Evolutionary conservation across 2,113 vertebrate species (phyloP).

Genomic region (Nyctibius bracteatus): DNA sequence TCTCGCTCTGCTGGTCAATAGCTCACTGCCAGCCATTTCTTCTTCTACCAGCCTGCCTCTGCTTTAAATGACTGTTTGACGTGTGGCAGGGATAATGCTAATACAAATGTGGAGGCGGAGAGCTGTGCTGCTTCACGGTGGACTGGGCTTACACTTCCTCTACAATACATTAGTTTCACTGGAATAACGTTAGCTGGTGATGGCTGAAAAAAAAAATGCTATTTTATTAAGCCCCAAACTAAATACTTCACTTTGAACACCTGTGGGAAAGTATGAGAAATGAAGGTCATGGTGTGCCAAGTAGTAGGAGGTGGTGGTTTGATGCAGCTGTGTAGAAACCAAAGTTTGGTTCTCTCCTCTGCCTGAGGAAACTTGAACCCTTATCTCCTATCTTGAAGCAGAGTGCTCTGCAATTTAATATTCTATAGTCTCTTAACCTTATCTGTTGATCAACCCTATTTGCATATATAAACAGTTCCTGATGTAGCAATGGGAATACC

Average conservation of each 20-base stretch:
- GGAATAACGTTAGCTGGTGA: background rate
- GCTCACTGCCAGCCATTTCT: background rate
- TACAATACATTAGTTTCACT: background rate
- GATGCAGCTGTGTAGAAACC: background rate
- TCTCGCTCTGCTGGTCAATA: background rate
- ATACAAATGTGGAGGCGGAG: background rate
- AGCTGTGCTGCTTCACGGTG: background rate
- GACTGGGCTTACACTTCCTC: background rate
- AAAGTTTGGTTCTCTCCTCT: background rate
- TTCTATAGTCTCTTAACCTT: background rate
- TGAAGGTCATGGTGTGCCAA: background rate
- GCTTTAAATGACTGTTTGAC: background rate
- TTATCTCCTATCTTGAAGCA: background rate
- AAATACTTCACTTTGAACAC: background rate
- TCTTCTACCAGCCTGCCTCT: background rate
- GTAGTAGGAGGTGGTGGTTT: background rate
- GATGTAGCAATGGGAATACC: background rate
- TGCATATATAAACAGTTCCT: background rate
- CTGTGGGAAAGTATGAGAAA: slow-evolving; percentile 26
- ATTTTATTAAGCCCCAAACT: background rate
- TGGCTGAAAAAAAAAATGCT: background rate
- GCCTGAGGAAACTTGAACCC: slow-evolving; percentile 14
- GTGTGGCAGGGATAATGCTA: background rate
- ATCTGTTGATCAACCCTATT: background rate
- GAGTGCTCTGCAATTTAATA: background rate